Evolutionary conservation across 2,797 vertebrate genomes (phyloP), one percentile per base, ranked within the genome.

Genomic region (Fratercula arctica): DNA sequence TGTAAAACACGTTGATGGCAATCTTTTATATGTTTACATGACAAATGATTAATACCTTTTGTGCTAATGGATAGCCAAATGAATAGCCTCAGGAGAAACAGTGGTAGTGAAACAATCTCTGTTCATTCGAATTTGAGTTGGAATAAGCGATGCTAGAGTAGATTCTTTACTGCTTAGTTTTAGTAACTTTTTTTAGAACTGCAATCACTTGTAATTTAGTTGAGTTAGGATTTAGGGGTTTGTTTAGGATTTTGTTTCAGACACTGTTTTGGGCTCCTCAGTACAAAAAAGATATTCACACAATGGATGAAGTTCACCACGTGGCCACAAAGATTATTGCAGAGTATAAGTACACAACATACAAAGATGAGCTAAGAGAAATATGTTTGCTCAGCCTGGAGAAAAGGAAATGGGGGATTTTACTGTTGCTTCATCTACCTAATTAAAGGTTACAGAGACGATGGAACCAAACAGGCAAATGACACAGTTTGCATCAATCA

Each of bases 1-100:
- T 86, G 24, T 79, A 67, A 76, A 73, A 69, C 14, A 73, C 13
- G 7, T 28, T 67, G 39, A 37, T 93, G 43, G 69, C 79, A 84
- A n/a, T 73, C 26, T 76, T 83, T 45, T 60, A n/a, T 57, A 43
- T 85, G 16, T 90, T 93, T 92, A 64, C 53, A 57, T 75, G 78
- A 93, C 24, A 90, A 70, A 92, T 90, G 45, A 87, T 93, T 78
- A 88, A 85, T 72, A 75, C 35, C 23, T 82, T 90, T 90, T 85
- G 24, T 92, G 72, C 75, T 90, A 48, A 75, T n/a, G 46, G 33
- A 64, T 45, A 94, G n/a, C 12, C 53, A 80, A 57, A 93, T 92
- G 23, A 64, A 88, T 70, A 80, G 43, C 50, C 75, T 91, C 28
- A 41, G 68, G 64, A 89, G 45, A 66, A 94, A 68, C 5, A 56